Evolutionary conservation across 2,888 invertebrate genomes (phyloP).

Genomic region (Papilio demoleus): DNA sequence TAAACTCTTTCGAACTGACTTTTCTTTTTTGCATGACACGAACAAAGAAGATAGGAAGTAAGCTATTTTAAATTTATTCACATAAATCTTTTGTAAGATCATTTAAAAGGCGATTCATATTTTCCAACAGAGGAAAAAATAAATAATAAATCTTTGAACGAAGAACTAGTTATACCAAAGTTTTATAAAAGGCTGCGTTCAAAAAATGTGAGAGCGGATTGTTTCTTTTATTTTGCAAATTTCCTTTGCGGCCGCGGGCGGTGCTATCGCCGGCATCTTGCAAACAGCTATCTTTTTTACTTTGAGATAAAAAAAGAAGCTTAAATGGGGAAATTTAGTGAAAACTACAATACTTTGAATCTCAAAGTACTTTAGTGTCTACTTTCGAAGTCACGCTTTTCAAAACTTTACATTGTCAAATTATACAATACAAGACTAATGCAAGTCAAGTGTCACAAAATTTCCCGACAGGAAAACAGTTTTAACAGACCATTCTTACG

Average conservation of each 20-base stretch:
- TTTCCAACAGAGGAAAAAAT: conserved; percentile 2
- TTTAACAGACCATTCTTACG: too few relatives aligned
- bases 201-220: conserved; percentile 31
- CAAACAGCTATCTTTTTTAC: conserved; percentile 26
- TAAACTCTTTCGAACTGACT: neutral
- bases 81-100: neutral
- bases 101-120: conserved; percentile 1
- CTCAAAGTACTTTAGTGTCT: too few relatives aligned
- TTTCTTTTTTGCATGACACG: too few relatives aligned
- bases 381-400: conserved; percentile 11
- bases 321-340: conserved; percentile 36
- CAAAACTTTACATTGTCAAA: neutral
- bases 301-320: conserved; percentile 26
- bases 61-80: neutral
- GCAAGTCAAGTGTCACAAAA: too few relatives aligned
- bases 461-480: too few relatives aligned
- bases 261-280: conserved; percentile 29
- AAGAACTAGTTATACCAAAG: conserved; percentile 5
- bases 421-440: neutral
- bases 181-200: conserved; percentile 24
- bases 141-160: conserved; percentile 2
- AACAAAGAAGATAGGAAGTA: neutral
- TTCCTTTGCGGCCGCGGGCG: conserved; percentile 28
- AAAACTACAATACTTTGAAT: conserved; percentile 28
- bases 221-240: conserved; percentile 35